These are phyloP conservation scores for Pristionchus fissidentatus DNA, from an alignment of 2,888 invertebrate genomes.

Conservation along the genomic window DNA sequence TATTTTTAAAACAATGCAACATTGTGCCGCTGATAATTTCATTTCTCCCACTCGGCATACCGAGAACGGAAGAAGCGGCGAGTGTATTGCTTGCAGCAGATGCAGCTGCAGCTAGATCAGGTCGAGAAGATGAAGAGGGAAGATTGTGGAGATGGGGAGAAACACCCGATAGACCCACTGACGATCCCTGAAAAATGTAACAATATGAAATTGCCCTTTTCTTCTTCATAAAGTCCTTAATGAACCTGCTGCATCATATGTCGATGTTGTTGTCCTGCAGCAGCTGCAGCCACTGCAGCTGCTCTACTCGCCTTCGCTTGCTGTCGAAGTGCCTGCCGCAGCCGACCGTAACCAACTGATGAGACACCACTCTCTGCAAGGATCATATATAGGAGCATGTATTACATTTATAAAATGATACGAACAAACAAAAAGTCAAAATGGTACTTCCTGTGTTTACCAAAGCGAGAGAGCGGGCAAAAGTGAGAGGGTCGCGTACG, in stretches of 20 bases:
- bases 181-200: not conserved
- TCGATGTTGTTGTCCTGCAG: not conserved
- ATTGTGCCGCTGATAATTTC: too few species aligned
- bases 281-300: conserved; percentile 4
- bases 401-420: too few species aligned
- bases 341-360: conserved; percentile 42
- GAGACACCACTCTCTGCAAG: conserved; percentile 33
- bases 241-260: not conserved
- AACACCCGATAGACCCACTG: not conserved
- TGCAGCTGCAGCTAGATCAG: not conserved
- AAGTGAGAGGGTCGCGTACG: too few species aligned
- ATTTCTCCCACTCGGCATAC: not conserved
- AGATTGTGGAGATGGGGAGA: not conserved
- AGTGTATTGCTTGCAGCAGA: not conserved
- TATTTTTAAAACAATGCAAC: not conserved
- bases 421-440: too few species aligned
- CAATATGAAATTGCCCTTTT: not conserved
- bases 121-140: not conserved
- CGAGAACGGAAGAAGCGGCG: not conserved
- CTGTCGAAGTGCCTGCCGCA: conserved; percentile 42
- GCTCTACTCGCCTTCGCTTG: conserved; percentile 18
- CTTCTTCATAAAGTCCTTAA: not conserved
- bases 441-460: too few species aligned
- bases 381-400: too few species aligned
- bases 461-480: too few species aligned